Conservation (phyloP, 2,797 vertebrate species). For the Menidia menidia region DNA sequence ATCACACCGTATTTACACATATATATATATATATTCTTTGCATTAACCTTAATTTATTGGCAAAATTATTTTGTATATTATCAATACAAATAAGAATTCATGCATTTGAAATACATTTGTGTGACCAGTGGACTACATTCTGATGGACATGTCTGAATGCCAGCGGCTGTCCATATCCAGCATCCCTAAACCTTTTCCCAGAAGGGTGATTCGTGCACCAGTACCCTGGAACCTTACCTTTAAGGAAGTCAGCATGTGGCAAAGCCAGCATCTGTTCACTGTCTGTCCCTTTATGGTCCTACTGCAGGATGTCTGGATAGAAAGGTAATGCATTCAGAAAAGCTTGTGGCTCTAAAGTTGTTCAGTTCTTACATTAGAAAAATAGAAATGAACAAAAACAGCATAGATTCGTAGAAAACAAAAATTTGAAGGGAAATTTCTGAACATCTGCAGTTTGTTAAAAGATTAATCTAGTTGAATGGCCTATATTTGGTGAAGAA, state of each 20-base stretch:
- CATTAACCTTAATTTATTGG: background rate
- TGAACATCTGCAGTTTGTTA: background rate
- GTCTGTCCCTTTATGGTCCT: conserved; percentile 84
- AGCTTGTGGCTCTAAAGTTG: background rate
- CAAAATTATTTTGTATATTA: background rate
- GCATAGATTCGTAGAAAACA: too few species aligned
- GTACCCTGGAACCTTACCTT: conserved; percentile 88
- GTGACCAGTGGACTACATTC: conserved; percentile 89
- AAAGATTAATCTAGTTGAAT: background rate
- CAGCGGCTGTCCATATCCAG: conserved; percentile 84
- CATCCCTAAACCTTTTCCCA: conserved; percentile 82
- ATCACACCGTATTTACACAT: background rate
- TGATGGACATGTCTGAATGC: conserved; percentile 87
- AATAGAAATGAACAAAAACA: background rate
- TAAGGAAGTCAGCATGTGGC: conserved; percentile 79
- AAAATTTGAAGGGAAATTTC: background rate
- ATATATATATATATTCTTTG: background rate
- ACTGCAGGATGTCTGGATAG: conserved; percentile 88
- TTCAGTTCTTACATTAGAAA: background rate
- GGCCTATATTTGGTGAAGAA: background rate
- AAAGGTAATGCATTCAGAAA: conserved; percentile 79
- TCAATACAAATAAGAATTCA: background rate
- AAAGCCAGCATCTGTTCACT: conserved; percentile 83
- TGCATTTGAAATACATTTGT: background rate
- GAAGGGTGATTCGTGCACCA: conserved; percentile 85